phyloP scores from a whole-genome alignment of 2,888 invertebrate species.

The Tenodera sinensis region DNA sequence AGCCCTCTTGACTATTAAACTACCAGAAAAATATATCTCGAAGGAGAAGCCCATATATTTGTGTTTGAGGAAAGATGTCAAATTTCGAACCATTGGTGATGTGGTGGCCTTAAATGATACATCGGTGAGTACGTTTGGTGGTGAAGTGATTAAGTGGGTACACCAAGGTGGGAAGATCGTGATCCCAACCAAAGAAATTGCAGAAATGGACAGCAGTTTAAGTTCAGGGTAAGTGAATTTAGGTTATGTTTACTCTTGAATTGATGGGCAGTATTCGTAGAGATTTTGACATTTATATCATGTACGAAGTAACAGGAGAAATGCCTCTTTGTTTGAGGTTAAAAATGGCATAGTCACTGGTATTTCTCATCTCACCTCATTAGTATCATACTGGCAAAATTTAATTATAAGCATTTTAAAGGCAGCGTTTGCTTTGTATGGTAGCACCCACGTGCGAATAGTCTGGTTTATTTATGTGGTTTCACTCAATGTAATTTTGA shows the following conservation, averaged over 20 bases:
- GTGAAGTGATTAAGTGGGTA: constrained; percentile 36
- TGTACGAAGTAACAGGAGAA: not conserved
- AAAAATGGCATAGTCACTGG: too few species aligned
- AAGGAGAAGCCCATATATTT: constrained; percentile 8
- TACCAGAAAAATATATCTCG: constrained; percentile 27
- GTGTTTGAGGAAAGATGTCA: constrained; percentile 16
- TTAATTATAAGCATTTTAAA: too few species aligned
- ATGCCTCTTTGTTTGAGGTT: too few species aligned
- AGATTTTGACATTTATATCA: not conserved
- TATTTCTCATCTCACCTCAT: too few species aligned
- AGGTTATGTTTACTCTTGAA: not conserved
- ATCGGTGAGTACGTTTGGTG: constrained; percentile 31
- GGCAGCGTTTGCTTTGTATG: too few species aligned
- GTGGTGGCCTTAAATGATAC: constrained; percentile 18
- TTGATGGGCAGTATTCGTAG: not conserved
- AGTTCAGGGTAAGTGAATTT: not conserved
- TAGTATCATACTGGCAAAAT: too few species aligned
- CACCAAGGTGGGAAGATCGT: constrained; percentile 34
- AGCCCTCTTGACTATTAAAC: constrained; percentile 27
- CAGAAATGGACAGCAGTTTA: not conserved
- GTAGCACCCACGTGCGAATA: too few species aligned
- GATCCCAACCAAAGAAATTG: constrained; percentile 19
- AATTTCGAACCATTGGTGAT: constrained; percentile 20
- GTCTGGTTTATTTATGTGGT: too few species aligned
- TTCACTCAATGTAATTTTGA: too few species aligned